Percentiles rank a stretch among this genome's conserved stretches.
Evolutionary conservation across 2,888 invertebrate genomes (phyloP).

Genomic region (Coelopa pilipes): DNA sequence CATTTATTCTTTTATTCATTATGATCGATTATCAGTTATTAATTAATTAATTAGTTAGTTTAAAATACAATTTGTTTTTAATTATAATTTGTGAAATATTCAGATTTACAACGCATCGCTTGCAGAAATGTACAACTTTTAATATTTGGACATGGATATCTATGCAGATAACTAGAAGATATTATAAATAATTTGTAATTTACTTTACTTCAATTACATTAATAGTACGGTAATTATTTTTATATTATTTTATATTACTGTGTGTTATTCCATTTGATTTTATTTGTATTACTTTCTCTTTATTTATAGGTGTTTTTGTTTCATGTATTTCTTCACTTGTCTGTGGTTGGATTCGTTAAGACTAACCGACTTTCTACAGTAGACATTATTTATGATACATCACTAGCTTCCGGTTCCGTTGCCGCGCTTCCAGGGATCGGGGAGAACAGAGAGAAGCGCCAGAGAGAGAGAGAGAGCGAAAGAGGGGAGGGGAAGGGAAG

Average conservation of each 20-base stretch:
- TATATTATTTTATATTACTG: background rate
- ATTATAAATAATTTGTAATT: background rate
- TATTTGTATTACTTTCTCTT: background rate
- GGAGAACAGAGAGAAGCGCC: slow-evolving; percentile 14
- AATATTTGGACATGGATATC: slow-evolving; percentile 36
- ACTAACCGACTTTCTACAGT: slow-evolving; percentile 34
- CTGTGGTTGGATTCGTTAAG: slow-evolving; percentile 1
- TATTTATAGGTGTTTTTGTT: background rate
- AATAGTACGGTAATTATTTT: background rate
- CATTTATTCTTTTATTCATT: background rate
- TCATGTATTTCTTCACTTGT: background rate
- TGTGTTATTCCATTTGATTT: background rate
- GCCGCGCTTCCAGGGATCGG: background rate
- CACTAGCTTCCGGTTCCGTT: slow-evolving; percentile 46
- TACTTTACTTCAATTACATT: slow-evolving; percentile 31
- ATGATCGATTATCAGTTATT: too few relatives aligned
- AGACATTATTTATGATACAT: slow-evolving; percentile 42
- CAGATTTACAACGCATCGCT: too few relatives aligned
- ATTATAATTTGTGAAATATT: slow-evolving; percentile 21
- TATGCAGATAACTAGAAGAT: background rate
- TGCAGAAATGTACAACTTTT: slow-evolving; percentile 28
- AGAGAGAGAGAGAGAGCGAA: slow-evolving; percentile 13
- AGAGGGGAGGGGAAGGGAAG: slow-evolving; percentile 28
- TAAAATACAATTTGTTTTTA: slow-evolving; percentile 8
- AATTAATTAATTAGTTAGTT: background rate